Conservation (phyloP, 2,113 vertebrate species). For the Lepisosteus osseus region DNA sequence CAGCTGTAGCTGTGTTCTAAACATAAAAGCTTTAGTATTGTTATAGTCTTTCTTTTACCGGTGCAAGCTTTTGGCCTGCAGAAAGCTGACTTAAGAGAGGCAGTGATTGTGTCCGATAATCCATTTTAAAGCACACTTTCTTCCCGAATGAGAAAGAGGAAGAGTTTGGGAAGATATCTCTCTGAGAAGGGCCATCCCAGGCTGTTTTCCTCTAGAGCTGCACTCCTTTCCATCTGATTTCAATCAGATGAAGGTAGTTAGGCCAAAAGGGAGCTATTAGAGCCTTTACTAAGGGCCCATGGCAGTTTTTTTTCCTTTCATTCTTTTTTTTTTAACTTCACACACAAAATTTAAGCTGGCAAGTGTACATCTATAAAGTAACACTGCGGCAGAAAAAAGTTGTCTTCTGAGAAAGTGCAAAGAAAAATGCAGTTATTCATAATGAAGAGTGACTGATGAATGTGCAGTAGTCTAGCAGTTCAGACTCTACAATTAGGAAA, state of each 20-base stretch:
- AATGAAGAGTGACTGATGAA: too few relatives aligned
- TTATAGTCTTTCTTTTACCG: constrained; percentile 21
- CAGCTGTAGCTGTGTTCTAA: constrained; percentile 10
- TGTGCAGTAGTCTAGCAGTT: too few relatives aligned
- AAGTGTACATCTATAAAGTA: constrained; percentile 1
- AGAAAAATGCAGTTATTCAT: too few relatives aligned
- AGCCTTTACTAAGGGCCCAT: constrained; percentile 48
- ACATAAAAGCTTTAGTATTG: constrained; percentile 1
- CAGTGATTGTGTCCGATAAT: background rate
- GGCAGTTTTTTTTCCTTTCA: constrained; percentile 38
- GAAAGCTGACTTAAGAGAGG: constrained; percentile 11
- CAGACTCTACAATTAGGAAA: too few relatives aligned
- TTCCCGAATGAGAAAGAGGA: background rate
- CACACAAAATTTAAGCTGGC: constrained; percentile 22
- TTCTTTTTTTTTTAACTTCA: constrained; percentile 23
- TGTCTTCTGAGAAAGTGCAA: too few relatives aligned
- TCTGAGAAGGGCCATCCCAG: background rate
- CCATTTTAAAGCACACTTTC: too few relatives aligned
- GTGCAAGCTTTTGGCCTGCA: constrained; percentile 25
- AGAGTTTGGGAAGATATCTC: background rate
- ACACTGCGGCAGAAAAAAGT: too few relatives aligned
- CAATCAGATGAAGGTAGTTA: constrained; percentile 44
- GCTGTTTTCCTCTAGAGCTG: constrained; percentile 23
- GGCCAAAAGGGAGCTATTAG: constrained; percentile 51
- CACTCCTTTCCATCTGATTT: constrained; percentile 45